Percentiles rank a stretch among this genome's conserved stretches.
Evolutionary conservation across 2,113 vertebrate species (phyloP).

Genomic region (Myrmecobius fasciatus): DNA sequence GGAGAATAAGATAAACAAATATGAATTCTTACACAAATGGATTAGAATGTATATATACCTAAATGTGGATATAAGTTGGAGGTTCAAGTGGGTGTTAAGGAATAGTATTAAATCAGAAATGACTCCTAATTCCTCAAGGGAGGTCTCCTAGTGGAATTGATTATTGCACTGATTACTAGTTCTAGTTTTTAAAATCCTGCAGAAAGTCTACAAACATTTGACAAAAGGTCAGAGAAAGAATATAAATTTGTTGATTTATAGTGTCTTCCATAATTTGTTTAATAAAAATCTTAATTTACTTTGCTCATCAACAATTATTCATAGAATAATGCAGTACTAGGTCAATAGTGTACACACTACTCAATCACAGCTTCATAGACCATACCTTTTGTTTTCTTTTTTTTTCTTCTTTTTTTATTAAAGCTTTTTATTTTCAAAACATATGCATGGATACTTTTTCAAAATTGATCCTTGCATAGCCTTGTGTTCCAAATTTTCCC

Average conservation of each 20-base stretch:
- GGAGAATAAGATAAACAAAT: slow-evolving; percentile 35
- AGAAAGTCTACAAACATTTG: slow-evolving; percentile 41
- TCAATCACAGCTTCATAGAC: neutral
- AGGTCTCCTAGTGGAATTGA: neutral
- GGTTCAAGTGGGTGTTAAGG: neutral
- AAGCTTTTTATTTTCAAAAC: too few relatives aligned
- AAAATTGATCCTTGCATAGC: too few relatives aligned
- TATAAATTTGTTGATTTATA: slow-evolving; percentile 53
- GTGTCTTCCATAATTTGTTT: slow-evolving; percentile 57
- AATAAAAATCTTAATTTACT: slow-evolving; percentile 47
- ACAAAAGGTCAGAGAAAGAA: slow-evolving; percentile 28
- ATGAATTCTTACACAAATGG: neutral
- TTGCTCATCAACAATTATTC: slow-evolving; percentile 57
- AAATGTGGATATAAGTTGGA: slow-evolving; percentile 4
- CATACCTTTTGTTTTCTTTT: neutral
- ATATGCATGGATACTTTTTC: too few relatives aligned
- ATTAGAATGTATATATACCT: neutral
- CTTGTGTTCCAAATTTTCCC: too few relatives aligned
- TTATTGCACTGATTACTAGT: slow-evolving; percentile 38
- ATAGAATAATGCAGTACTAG: slow-evolving; percentile 37
- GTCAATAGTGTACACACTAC: slow-evolving; percentile 7
- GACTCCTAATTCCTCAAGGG: neutral
- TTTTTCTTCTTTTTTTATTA: too few relatives aligned
- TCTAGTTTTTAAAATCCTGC: slow-evolving; percentile 6
- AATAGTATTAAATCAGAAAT: slow-evolving; percentile 12